Base-by-base conservation (phyloP, 37 sponge, comb jelly and placozoan species). In the Bolinopsis microptera region DNA sequence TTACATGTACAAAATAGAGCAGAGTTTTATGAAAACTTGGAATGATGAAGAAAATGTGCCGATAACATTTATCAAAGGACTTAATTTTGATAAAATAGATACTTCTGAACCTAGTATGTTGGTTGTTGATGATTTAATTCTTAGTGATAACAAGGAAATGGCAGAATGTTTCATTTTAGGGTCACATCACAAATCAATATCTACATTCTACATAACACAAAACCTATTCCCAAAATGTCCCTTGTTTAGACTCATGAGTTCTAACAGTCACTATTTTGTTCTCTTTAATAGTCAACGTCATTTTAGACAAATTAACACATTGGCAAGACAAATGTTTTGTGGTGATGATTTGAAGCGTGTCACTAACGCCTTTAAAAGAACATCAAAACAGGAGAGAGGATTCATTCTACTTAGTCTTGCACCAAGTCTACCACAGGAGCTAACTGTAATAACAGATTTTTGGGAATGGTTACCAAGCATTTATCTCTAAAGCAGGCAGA, bases 391-490 rank as follows among this genome's bases (percentile, higher is more conserved):
- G 23, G 38, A 3, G 1, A 3, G 83, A 80, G 83, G 83, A 32
- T 80, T 80, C 36, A 35, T 80, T 80, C 23, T 80, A 38, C 23
- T 80, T 35, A 80, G 83, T 33, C 23, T 80, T 27, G 36, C 83
- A 23, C 83, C 83, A 8, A 23, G 22, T 9, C 18, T 80, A 24
- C 83, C 83, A 32, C 31, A 80, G 23, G 83, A 80, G 35, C 38
- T 80, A 1, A 80, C 83, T 80, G 83, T 80, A 23, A 28, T 80
- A 5, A 80, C 83, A 33, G 83, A 80, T 27, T 80, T 35, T 80
- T 80, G 83, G 83, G 83, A 80, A 36, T 35, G 38, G 38, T 80
- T 32, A 18, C 38, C 38, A 80, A 80, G 83, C 83, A 38, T 80
- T 36, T 80, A 80, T 80, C 83, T 80, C 38, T 80, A 33, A 70